Evolutionary conservation across 1,140 invertebrate genomes (phyloP), one percentile per base, ranked within the genome.

Genomic region (Pantala flavescens): DNA sequence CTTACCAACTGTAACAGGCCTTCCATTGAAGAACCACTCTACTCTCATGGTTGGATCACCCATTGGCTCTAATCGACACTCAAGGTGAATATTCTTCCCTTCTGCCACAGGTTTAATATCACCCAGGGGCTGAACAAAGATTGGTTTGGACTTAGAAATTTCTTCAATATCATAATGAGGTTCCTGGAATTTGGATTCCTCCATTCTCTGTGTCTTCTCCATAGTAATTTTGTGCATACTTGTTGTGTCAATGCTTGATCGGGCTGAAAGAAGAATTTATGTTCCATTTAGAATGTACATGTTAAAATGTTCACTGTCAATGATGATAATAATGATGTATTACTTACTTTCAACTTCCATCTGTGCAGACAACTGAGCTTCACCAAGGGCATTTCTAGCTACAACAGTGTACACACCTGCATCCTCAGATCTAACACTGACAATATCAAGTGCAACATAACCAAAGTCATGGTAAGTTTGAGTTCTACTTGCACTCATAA

Each of bases 391-490:
- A 81, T 97, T 97, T 80, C 90, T 89, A n/a, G 94, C 94, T 43
- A 95, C 89, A 43, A 96, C 93, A 0, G 92, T 93, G 80, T 96
- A 96, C 9, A 90, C 89, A 55, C 94, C 94, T 78, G 91, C 88
- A 83, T 97, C 94, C 81, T 95, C 92, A 36, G 89, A 86, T 49
- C 93, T 85, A 11, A 97, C 94, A 81, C 91, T 93, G 74, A 94
- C 84, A 78, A 98, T 96, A 80, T 98, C 96, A 76, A 98, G 87
- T 70, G 95, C 92, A 10, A 98, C 95, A 79, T 97, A 97, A 75
- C 96, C 95, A 84, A 98, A 98, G 82, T 98, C 95, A 79, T 97
- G 91, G 81, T 95, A 94, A 10, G 92, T 96, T 81, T 96, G 92
- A 78, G 94, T 95, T 78, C 94, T 87, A 80, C 92, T 94, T 24